phyloP scores from a whole-genome alignment of 2,797 vertebrate genomes.

The Psittacula echo region DNA sequence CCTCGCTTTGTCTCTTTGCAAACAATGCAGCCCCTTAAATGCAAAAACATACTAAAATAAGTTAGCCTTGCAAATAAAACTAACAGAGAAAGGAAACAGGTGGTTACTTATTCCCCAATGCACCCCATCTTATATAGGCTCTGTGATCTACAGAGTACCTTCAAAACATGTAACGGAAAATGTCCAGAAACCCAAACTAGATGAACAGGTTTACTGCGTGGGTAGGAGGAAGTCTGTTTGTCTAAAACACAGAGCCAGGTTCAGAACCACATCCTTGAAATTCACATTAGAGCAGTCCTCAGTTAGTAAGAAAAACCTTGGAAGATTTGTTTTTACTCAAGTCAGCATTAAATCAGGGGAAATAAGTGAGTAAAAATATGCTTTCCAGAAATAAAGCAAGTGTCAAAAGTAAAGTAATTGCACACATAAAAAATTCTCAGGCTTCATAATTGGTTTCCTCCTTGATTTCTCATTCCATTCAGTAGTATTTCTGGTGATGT shows the following conservation, averaged over 20 bases:
- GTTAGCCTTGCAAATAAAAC: background rate
- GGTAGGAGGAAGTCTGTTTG: background rate
- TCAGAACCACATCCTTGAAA: background rate
- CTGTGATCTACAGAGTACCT: background rate
- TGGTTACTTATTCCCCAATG: background rate
- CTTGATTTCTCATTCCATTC: background rate
- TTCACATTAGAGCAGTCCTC: background rate
- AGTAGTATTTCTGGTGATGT: background rate
- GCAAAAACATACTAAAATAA: background rate
- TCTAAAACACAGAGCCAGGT: background rate
- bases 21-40: background rate
- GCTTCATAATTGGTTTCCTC: background rate
- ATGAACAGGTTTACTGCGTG: background rate
- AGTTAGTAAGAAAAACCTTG: background rate
- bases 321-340: background rate
- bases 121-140: background rate
- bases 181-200: background rate
- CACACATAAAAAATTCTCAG: background rate
- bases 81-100: background rate
- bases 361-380: background rate
- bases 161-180: background rate
- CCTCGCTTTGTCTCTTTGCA: background rate
- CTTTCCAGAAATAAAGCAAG: background rate
- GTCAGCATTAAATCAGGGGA: background rate
- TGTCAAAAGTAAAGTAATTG: background rate